These are phyloP conservation scores for Odocoileus hemionus DNA, from an alignment of 2,113 vertebrate species.

Conservation along the genomic window DNA sequence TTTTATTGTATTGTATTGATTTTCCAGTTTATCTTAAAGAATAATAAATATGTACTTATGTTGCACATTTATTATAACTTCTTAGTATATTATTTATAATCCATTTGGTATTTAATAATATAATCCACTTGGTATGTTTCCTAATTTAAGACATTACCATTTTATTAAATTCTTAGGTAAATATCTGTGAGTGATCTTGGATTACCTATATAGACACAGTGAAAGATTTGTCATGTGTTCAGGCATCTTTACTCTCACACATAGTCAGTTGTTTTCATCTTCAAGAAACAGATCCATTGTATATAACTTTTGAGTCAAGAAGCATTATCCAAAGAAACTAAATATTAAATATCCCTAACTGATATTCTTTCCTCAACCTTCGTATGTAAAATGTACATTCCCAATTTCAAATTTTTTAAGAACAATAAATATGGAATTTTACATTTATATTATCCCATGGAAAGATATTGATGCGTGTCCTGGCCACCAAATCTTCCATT, in stretches of 20 bases:
- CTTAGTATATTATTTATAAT: neutral
- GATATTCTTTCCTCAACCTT: neutral
- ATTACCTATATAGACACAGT: neutral
- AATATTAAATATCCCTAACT: neutral
- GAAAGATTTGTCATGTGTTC: fast-evolving
- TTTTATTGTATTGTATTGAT: neutral
- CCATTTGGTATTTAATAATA: neutral
- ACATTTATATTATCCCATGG: neutral
- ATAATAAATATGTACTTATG: neutral
- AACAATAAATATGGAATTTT: constrained; percentile 14
- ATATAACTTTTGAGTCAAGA: neutral
- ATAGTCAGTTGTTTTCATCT: neutral
- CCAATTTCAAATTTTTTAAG: neutral
- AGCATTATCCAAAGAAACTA: neutral
- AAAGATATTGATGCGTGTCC: neutral
- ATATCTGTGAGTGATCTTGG: neutral
- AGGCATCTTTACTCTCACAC: neutral
- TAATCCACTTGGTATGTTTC: neutral
- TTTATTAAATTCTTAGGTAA: neutral
- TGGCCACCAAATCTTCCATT: neutral
- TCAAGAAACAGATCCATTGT: neutral
- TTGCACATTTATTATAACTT: neutral
- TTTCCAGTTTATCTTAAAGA: neutral
- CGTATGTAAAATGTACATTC: constrained; percentile 1
- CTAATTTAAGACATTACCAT: neutral